A percentile compares a stretch with the other conserved stretches of the same genome.
Conservation (phyloP, 2,888 invertebrate genomes). For the Andrena praecox region DNA sequence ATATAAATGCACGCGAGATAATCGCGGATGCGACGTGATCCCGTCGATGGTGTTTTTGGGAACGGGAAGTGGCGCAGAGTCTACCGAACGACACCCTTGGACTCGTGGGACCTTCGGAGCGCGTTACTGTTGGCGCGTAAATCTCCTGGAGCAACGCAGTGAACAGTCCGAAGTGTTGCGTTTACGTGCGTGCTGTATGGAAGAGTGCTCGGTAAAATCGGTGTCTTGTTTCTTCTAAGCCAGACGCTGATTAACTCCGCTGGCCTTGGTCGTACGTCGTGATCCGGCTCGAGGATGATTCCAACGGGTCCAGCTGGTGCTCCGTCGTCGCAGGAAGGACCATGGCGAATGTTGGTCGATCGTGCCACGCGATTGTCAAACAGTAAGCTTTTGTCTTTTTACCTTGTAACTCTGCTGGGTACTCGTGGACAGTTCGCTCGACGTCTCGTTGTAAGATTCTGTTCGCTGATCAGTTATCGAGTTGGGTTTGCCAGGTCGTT, state of each 20-base stretch:
- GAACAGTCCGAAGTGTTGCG: too few species aligned
- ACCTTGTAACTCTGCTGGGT: neutral
- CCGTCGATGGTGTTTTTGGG: neutral
- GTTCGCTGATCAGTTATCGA: neutral
- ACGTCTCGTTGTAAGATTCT: neutral
- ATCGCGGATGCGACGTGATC: neutral
- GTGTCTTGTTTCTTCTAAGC: neutral
- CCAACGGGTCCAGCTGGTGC: neutral
- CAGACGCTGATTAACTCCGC: neutral
- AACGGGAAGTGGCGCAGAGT: neutral
- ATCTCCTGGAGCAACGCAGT: too few species aligned
- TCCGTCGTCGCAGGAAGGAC: conserved; percentile 17
- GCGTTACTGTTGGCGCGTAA: neutral
- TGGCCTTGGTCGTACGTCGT: neutral
- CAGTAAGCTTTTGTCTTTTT: conserved; percentile 48
- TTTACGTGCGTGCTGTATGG: too few species aligned
- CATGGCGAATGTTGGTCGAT: conserved; percentile 45
- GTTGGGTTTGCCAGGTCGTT: too few species aligned
- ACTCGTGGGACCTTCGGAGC: neutral
- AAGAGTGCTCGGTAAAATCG: neutral
- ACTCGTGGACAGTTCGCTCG: neutral
- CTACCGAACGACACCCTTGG: neutral
- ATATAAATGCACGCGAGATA: conserved; percentile 16
- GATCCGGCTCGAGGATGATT: conserved; percentile 17
- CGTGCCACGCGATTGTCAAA: conserved; percentile 19